These are phyloP conservation scores for Pelmatolapia mariae DNA, from an alignment of 2,113 vertebrate species.

Conservation along the genomic window DNA sequence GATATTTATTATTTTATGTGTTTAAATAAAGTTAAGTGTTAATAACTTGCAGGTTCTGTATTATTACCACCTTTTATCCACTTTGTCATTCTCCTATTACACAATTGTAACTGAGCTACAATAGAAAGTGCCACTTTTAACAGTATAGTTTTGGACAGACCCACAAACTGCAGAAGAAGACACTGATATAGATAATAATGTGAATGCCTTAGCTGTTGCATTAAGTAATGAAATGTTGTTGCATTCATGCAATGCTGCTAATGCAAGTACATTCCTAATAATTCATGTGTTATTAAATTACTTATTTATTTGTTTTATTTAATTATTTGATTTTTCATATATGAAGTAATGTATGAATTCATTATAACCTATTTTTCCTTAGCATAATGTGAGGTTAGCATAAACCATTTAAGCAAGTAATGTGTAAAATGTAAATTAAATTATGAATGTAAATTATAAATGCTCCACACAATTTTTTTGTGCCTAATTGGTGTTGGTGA, in stretches of 20 bases:
- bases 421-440: neutral
- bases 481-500: slow-evolving; percentile 7
- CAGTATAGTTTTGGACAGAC: neutral
- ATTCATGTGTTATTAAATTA: neutral
- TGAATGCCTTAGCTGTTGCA: neutral
- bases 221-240: neutral
- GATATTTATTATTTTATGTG: neutral
- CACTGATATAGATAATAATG: neutral
- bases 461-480: neutral
- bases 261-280: neutral
- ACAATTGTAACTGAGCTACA: neutral
- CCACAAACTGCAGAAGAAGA: neutral
- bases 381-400: neutral
- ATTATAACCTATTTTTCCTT: neutral
- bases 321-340: neutral
- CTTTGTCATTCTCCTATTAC: neutral
- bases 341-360: neutral
- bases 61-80: neutral
- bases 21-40: neutral
- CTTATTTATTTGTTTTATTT: neutral
- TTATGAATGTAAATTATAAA: neutral
- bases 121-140: neutral
- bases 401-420: neutral
- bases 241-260: neutral
- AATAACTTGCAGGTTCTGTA: neutral